Evolutionary conservation across 1,140 invertebrate species (phyloP).

Genomic region (Penaeus indicus): DNA sequence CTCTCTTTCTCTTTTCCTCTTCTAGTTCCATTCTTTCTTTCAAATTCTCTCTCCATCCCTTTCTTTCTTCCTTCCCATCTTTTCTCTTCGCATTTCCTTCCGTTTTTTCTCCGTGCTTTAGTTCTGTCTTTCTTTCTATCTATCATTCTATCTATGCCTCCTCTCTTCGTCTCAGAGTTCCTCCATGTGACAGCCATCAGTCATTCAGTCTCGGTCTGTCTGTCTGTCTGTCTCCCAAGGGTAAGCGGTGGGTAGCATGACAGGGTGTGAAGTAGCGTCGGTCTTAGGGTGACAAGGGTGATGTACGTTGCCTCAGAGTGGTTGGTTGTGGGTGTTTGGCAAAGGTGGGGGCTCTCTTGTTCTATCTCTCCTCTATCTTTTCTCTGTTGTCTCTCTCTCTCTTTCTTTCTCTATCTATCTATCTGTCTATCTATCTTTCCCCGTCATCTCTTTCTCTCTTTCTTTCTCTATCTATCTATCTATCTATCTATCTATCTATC

Average conservation of each 20-base stretch:
- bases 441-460: background rate
- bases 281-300: background rate
- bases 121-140: no score
- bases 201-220: no score
- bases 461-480: background rate
- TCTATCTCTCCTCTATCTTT: background rate
- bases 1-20: background rate
- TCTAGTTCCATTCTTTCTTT: background rate
- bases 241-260: no score
- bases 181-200: no score
- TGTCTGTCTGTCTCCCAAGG: no score
- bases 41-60: background rate
- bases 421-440: background rate
- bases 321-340: background rate
- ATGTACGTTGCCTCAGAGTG: background rate
- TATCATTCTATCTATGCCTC: no score
- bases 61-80: background rate
- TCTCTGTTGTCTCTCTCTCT: background rate
- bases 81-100: background rate
- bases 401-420: background rate
- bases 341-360: background rate
- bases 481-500: constrained; percentile 1
- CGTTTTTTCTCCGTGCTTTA: no score
- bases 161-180: no score
- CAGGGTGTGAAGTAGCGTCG: no score